Base-by-base conservation (phyloP, 2,888 invertebrate species). In the Aporophyla nigra region DNA sequence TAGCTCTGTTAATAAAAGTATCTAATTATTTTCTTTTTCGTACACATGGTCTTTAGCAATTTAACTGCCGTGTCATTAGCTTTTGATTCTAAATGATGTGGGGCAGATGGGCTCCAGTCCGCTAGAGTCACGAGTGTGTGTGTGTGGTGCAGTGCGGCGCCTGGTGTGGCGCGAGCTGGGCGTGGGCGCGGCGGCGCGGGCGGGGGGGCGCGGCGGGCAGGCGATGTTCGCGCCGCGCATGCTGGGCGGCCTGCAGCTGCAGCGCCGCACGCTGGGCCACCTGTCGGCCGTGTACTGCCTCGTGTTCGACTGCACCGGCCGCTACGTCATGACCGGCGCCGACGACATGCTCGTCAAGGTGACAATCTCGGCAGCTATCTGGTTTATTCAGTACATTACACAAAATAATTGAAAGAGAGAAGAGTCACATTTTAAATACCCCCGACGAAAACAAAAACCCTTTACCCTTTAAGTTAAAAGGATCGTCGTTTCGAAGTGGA, bases 261-360 rank as follows among this genome's bases (percentile, higher is more conserved):
- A 98, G 92, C 97, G 98, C 51, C 97, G 98, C 77, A 99, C 99
- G 3, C 97, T 99, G 67, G 99, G 99, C 0, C 99, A 99, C 93
- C 97, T 99, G 74, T 99, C 99, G 0, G 98, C 99, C n/a, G 99
- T 99, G 2, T 99, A 99, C 96, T 99, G 99, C 95, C 98, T 99
- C 46, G 97, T 98, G 40, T 99, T 99, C 95, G 99, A 99, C 96
- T 97, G 98, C 84, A 98, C 99, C 19, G 99, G 99, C 5, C 97
- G 98, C 91, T 99, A 98, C 91, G 98, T 99, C 79, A 97, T 99
- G 86, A 99, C 99, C 0, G 98, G 87, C 65, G 87, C 87, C 16
- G 87, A 88, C 63, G 99, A 99, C 96, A 97, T 98, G 83, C 97
- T 99, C 51, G 98, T 99, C 24, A 99, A 99, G 86, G 74, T 74